Evolutionary conservation across 2,888 invertebrate genomes (phyloP).

Genomic region (Andrena trimmerana): DNA sequence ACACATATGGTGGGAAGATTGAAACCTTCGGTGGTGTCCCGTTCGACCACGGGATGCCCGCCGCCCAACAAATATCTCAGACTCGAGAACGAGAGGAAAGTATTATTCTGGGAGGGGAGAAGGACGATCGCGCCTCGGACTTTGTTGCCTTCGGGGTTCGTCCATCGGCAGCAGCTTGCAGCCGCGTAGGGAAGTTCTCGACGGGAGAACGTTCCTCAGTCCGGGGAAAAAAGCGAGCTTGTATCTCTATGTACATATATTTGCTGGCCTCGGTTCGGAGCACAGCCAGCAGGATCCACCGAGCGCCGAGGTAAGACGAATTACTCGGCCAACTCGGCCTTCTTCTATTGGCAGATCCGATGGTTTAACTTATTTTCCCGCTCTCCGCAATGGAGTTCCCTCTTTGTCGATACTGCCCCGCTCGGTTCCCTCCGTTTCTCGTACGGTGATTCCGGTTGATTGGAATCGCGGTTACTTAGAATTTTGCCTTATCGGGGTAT

Average conservation of each 20-base stretch:
- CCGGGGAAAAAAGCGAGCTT: slow-evolving; percentile 41
- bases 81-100: neutral
- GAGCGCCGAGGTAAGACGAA: slow-evolving; percentile 59
- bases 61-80: slow-evolving; percentile 7
- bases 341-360: slow-evolving; percentile 52
- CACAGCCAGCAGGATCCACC: slow-evolving; percentile 52
- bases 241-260: slow-evolving; percentile 60
- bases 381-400: slow-evolving; percentile 49
- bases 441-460: neutral
- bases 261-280: slow-evolving; percentile 41
- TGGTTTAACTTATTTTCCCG: slow-evolving; percentile 65
- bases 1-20: neutral
- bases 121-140: slow-evolving; percentile 24
- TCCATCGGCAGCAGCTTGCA: slow-evolving; percentile 64
- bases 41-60: neutral
- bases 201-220: slow-evolving; percentile 12
- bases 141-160: slow-evolving; percentile 21
- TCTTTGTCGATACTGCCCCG: neutral
- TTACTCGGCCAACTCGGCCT: slow-evolving; percentile 44
- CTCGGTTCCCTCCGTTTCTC: neutral
- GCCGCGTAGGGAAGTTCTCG: slow-evolving; percentile 45
- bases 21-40: neutral
- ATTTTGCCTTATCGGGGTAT: neutral
- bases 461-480: neutral
- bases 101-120: slow-evolving; percentile 31